A percentile compares a stretch with the other conserved stretches of the same genome.
Conservation (phyloP, 1,140 invertebrate genomes). For the Euborellia annulipes region DNA sequence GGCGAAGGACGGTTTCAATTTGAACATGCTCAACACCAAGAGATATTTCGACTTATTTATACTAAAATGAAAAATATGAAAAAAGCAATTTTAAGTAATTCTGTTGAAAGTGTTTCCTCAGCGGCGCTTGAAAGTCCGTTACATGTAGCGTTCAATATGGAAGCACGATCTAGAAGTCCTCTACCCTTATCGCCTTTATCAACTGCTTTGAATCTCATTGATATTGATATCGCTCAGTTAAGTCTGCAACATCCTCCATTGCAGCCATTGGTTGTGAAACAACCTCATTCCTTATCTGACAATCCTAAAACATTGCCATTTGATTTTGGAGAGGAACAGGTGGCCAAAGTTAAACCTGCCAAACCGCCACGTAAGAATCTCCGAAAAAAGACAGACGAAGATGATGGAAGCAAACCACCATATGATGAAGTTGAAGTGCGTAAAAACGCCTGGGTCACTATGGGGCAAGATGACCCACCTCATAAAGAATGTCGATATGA, state of each 20-base stretch:
- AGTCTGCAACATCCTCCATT: background rate
- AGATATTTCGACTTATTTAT: constrained; percentile 58
- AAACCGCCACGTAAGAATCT: constrained; percentile 11
- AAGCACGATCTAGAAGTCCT: constrained; percentile 57
- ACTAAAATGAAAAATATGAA: constrained; percentile 73
- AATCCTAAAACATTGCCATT: too few species aligned
- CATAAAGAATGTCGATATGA: constrained; percentile 34
- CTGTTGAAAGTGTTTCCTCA: background rate
- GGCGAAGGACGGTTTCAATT: constrained; percentile 72
- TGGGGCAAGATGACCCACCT: constrained; percentile 50
- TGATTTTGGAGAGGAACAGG: background rate
- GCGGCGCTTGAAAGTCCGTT: constrained; percentile 42
- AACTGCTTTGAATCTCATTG: constrained; percentile 31
- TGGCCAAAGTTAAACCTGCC: constrained; percentile 7
- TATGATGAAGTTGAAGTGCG: constrained; percentile 53
- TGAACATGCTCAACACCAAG: constrained; percentile 58
- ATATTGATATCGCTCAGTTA: constrained; percentile 22
- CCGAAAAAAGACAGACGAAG: background rate
- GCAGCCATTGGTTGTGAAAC: background rate
- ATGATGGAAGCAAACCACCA: background rate
- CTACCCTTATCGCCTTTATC: constrained; percentile 51
- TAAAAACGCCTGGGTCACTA: constrained; percentile 58
- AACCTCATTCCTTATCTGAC: too few species aligned
- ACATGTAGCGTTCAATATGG: constrained; percentile 51
- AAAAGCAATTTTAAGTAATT: constrained; percentile 43